Evolutionary conservation across 2,888 invertebrate species (phyloP).

Genomic region (Bombyx huttoni): DNA sequence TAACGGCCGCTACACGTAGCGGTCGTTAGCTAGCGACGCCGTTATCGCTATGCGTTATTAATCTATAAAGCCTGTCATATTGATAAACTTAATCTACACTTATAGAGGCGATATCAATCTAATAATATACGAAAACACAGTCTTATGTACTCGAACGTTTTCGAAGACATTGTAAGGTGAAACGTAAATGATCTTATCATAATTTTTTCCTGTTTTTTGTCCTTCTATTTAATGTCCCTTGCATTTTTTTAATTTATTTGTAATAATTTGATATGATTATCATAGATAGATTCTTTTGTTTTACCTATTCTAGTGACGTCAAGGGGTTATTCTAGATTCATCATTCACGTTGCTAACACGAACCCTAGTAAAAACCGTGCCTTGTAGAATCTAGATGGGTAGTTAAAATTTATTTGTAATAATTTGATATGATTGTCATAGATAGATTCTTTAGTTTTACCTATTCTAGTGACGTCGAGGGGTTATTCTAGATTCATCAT

Average conservation of each 20-base stretch:
- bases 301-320: no score
- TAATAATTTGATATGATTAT: background rate
- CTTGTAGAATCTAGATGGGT: no score
- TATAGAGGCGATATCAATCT: slow-evolving; percentile 1
- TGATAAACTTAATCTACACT: slow-evolving; percentile 6
- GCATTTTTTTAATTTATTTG: background rate
- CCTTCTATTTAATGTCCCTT: background rate
- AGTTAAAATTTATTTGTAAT: no score
- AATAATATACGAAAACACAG: slow-evolving; percentile 1
- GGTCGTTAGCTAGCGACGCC: slow-evolving; percentile 17
- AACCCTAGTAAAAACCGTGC: no score
- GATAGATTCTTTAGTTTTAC: no score
- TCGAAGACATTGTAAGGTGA: background rate
- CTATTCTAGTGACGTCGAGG: no score
- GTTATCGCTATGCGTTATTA: slow-evolving; percentile 2
- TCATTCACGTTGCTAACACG: no score
- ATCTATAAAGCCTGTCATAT: slow-evolving; percentile 9
- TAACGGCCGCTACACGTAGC: slow-evolving; percentile 30
- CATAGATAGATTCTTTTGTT: no score
- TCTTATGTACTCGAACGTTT: background rate
- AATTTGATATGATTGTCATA: no score
- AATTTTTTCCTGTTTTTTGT: background rate
- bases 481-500: no score
- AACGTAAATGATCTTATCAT: background rate
- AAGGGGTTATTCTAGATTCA: no score